These are phyloP conservation scores for Promerops cafer DNA, from an alignment of 2,113 vertebrate species.

Conservation along the genomic window DNA sequence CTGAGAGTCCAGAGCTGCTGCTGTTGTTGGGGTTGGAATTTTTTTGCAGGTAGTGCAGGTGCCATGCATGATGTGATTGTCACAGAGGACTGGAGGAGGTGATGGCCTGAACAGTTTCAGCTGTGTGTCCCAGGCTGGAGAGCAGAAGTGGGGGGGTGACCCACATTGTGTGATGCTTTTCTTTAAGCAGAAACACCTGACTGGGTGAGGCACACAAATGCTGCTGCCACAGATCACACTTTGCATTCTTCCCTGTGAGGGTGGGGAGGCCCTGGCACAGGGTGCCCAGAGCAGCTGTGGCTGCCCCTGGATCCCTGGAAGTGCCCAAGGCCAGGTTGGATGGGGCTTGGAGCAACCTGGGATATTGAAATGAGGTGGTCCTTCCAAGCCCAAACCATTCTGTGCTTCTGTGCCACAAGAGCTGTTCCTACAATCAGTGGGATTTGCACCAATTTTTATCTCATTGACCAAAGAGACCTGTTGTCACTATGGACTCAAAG, in stretches of 20 bases:
- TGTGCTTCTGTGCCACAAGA: background rate
- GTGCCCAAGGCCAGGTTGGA: accelerated
- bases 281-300: background rate
- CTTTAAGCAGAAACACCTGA: background rate
- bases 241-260: no score
- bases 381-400: background rate
- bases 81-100: background rate
- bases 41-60: background rate
- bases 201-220: accelerated
- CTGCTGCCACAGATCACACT: background rate
- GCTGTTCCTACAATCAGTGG: background rate
- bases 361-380: accelerated
- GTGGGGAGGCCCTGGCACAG: accelerated
- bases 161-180: background rate
- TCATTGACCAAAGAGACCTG: background rate
- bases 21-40: background rate
- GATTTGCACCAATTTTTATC: background rate
- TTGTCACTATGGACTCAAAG: background rate
- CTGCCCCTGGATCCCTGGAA: background rate
- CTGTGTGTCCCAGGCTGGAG: background rate
- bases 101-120: background rate
- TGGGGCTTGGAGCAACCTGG: accelerated
- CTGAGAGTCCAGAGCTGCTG: background rate
- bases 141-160: background rate
- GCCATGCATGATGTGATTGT: background rate